Base-by-base conservation (phyloP, 2,888 invertebrate species). In the Merodon equestris region DNA sequence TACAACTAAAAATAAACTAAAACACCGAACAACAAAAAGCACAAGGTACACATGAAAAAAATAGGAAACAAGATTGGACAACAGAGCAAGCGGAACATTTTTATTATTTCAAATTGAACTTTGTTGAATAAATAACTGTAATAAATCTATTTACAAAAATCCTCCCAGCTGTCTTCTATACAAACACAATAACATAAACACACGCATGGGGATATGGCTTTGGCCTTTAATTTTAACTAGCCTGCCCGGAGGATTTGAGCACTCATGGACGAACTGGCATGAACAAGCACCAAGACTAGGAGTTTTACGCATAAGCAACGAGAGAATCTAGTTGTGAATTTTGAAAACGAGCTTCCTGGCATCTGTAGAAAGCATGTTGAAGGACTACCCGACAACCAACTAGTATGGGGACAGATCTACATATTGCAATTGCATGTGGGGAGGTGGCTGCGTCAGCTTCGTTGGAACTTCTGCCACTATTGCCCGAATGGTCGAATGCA, bases 341-440 rank as follows among this genome's bases (percentile, higher is more conserved):
- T 79, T 79, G 74, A 79, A 74, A 79, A 74, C 74, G 60, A 79
- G 64, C 50, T 79, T 74, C 68, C 74, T 74, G 63, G 48, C 44
- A 79, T 68, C 50, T 68, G 18, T 58, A 50, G 74, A 70, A 54
- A 68, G 60, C 63, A 79, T 68, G 74, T 68, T 70, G 68, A 70
- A 68, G 54, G 57, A 68, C 61, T 34, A 56, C 60, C 36, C 36
- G 36, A 36, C 36, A 45, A 15, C 36, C 13, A 56, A n/a, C n/a
- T n/a, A n/a, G n/a, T n/a, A n/a, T n/a, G n/a, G n/a, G n/a, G n/a
- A n/a, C n/a, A 58, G 53, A 51, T 60, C 64, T 57, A 18, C 45
- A 44, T 68, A 68, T 61, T 67, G 54, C 54, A 38, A 47, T 47
- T 47, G 45, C 47, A 36, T 36, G 36, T 10, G n/a, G n/a, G n/a